Conservation (phyloP, 2,113 vertebrate genomes). For the Coptodon rendalli region DNA sequence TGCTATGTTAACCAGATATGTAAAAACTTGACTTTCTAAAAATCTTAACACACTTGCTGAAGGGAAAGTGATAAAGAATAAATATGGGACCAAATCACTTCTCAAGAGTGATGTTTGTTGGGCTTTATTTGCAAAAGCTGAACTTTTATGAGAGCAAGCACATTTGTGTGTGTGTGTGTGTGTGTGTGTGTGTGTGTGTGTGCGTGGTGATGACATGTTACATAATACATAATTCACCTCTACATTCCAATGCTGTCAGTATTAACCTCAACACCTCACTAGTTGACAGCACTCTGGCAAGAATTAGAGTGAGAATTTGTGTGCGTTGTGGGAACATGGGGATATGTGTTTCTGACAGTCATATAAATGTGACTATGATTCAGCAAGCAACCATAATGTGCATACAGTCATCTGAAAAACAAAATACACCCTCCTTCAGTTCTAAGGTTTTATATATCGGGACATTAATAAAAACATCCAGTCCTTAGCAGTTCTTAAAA, state of each 20-base stretch:
- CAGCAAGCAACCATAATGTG: background rate
- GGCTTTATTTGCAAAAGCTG: background rate
- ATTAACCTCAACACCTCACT: background rate
- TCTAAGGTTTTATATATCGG: background rate
- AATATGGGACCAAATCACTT: background rate
- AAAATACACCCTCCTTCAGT: background rate
- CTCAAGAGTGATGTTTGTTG: background rate
- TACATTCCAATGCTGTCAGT: background rate
- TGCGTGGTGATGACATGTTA: background rate
- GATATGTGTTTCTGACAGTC: background rate
- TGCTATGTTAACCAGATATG: background rate
- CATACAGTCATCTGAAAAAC: background rate
- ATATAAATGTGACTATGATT: background rate
- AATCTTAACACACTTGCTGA: background rate
- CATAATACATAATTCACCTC: background rate
- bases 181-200: background rate
- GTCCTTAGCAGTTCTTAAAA: background rate
- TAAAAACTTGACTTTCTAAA: background rate
- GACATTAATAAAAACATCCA: background rate
- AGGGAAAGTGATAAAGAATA: background rate
- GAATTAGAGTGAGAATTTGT: background rate
- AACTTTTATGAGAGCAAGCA: background rate
- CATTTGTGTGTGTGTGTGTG: background rate
- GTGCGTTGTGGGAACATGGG: background rate
- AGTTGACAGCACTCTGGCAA: background rate